phyloP scores from a whole-genome alignment of 2,888 invertebrate species.

The Buathra laborator region DNA sequence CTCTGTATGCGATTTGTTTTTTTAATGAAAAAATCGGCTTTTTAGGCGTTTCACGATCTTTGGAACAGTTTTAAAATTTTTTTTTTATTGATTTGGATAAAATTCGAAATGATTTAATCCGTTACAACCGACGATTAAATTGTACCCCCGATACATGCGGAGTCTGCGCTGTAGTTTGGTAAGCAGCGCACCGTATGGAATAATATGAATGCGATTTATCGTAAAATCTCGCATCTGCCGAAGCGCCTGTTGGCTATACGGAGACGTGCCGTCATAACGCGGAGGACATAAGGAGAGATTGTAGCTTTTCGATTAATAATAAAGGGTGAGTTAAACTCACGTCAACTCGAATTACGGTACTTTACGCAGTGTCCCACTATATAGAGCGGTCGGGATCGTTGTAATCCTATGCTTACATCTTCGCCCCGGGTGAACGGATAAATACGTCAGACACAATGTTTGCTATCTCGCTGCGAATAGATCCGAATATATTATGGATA shows the following conservation, averaged over 20 bases:
- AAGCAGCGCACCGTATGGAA: conserved; percentile 22
- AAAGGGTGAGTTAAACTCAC: conserved; percentile 73
- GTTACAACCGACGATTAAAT: neutral
- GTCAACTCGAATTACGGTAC: conserved; percentile 79
- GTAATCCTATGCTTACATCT: conserved; percentile 63
- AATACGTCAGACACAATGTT: conserved; percentile 33
- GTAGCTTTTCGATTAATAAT: conserved; percentile 67
- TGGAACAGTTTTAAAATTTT: no score
- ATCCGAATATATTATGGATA: neutral
- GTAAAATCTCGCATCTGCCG: conserved; percentile 78
- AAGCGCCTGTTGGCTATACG: conserved; percentile 71
- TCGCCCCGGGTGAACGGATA: conserved; percentile 20
- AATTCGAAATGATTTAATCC: neutral
- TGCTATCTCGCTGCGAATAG: conserved; percentile 16
- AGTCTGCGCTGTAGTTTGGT: conserved; percentile 11
- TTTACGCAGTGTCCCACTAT: conserved; percentile 32
- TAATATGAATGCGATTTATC: conserved; percentile 72
- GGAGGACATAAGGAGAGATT: conserved; percentile 54
- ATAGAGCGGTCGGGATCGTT: conserved; percentile 21
- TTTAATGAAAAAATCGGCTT: no score
- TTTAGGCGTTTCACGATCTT: no score
- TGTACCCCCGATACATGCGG: neutral
- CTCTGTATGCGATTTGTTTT: no score
- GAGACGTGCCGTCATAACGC: conserved; percentile 54
- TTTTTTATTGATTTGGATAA: neutral